Evolutionary conservation across 2,888 invertebrate genomes (phyloP).

Genomic region (Tetanocera ferruginea): DNA sequence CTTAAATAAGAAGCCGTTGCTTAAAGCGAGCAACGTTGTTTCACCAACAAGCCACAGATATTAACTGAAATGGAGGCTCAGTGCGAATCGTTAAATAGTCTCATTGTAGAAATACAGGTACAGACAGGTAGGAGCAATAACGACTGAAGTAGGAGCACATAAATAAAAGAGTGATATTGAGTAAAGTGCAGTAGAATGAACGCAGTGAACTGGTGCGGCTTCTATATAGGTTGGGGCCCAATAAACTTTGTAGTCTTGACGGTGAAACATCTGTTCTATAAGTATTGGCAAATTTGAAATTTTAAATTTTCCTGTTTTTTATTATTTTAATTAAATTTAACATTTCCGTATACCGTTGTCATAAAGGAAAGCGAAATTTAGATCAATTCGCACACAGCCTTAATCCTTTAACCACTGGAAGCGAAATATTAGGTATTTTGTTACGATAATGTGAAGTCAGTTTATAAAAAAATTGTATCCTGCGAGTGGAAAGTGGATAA

Average conservation of each 20-base stretch:
- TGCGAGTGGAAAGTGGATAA: too few relatives aligned
- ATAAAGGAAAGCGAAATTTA: too few relatives aligned
- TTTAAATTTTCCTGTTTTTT: too few relatives aligned
- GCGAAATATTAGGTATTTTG: too few relatives aligned
- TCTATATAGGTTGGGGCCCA: neutral
- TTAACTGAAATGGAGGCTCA: slow-evolving; percentile 2
- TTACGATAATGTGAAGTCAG: too few relatives aligned
- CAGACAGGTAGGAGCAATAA: neutral
- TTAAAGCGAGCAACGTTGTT: neutral
- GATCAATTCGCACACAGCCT: too few relatives aligned
- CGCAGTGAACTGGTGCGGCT: neutral
- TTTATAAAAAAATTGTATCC: too few relatives aligned
- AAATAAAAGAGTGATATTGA: neutral
- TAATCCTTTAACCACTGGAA: too few relatives aligned
- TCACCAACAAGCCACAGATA: neutral
- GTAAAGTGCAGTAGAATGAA: neutral
- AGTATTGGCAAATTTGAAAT: too few relatives aligned
- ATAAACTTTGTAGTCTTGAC: neutral
- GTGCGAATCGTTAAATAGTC: neutral
- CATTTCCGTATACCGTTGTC: too few relatives aligned
- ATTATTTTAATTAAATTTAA: too few relatives aligned
- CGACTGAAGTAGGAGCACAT: neutral
- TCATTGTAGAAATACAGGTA: neutral
- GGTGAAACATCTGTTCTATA: too few relatives aligned
- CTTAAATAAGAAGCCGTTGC: neutral